Percentiles rank a stretch among this genome's conserved stretches.
Evolutionary conservation across 2,113 vertebrate species (phyloP).

Genomic region (Gymnorhina tibicen): DNA sequence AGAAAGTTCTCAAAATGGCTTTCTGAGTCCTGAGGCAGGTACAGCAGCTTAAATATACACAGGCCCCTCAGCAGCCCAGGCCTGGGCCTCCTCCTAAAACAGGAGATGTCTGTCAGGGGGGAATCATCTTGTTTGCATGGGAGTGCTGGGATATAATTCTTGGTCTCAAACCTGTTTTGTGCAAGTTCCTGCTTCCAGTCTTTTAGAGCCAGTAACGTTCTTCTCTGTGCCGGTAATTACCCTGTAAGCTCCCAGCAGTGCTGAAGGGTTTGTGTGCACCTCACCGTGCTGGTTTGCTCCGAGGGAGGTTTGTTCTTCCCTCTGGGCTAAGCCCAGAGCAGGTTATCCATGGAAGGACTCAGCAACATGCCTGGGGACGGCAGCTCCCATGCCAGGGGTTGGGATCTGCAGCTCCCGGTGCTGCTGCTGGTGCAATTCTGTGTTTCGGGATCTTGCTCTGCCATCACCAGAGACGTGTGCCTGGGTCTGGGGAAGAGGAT

Average conservation of each 20-base stretch:
- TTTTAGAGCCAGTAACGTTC: fast-evolving
- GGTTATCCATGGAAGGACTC: neutral
- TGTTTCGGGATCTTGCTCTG: neutral
- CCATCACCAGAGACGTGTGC: neutral
- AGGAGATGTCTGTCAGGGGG: neutral
- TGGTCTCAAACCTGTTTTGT: neutral
- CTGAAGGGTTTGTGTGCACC: neutral
- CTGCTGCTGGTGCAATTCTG: fast-evolving
- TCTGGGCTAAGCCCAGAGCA: neutral
- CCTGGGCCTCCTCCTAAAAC: neutral
- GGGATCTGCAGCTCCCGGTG: fast-evolving
- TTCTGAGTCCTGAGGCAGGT: neutral
- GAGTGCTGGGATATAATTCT: neutral
- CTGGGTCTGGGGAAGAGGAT: neutral
- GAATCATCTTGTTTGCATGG: neutral
- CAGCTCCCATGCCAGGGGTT: fast-evolving
- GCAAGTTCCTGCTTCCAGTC: neutral
- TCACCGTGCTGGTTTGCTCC: fast-evolving
- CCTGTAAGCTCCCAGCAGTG: neutral
- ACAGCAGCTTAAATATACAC: neutral
- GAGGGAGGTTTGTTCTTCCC: neutral
- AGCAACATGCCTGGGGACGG: fast-evolving
- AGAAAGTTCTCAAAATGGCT: neutral
- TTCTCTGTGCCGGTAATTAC: neutral
- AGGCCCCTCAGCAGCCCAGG: neutral